Evolutionary conservation across 2,888 invertebrate species (phyloP).

Genomic region (Amaurobius ferox): DNA sequence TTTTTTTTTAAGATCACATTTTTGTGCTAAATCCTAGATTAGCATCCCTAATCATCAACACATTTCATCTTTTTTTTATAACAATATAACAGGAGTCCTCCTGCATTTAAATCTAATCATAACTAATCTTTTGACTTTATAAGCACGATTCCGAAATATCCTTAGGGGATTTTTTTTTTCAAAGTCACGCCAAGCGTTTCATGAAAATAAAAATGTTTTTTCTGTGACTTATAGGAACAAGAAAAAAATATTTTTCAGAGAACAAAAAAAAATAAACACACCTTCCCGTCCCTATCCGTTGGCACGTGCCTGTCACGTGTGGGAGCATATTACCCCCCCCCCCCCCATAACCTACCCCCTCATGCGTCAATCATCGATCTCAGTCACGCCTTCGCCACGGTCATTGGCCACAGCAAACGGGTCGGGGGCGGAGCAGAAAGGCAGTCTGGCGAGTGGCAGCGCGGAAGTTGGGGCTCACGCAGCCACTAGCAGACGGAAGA

Average conservation of each 20-base stretch:
- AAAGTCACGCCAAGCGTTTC: background rate
- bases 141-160: too few relatives aligned
- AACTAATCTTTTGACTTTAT: too few relatives aligned
- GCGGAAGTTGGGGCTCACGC: background rate
- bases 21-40: too few relatives aligned
- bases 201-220: background rate
- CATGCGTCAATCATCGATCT: constrained; percentile 32
- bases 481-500: constrained; percentile 12
- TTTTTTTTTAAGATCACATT: too few relatives aligned
- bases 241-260: background rate
- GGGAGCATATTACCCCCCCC: background rate
- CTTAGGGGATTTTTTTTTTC: background rate
- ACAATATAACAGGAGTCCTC: too few relatives aligned
- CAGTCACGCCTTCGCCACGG: constrained; percentile 19
- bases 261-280: background rate
- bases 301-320: constrained; percentile 59
- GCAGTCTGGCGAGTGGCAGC: constrained; percentile 3
- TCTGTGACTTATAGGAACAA: too few relatives aligned
- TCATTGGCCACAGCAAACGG: constrained; percentile 24
- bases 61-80: too few relatives aligned
- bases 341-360: constrained; percentile 28
- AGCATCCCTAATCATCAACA: too few relatives aligned
- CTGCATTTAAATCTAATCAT: too few relatives aligned
- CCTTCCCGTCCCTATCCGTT: background rate
- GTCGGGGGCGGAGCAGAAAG: constrained; percentile 17